Evolutionary conservation across 2,797 vertebrate genomes (phyloP).

Genomic region (Adelosebastes latens): DNA sequence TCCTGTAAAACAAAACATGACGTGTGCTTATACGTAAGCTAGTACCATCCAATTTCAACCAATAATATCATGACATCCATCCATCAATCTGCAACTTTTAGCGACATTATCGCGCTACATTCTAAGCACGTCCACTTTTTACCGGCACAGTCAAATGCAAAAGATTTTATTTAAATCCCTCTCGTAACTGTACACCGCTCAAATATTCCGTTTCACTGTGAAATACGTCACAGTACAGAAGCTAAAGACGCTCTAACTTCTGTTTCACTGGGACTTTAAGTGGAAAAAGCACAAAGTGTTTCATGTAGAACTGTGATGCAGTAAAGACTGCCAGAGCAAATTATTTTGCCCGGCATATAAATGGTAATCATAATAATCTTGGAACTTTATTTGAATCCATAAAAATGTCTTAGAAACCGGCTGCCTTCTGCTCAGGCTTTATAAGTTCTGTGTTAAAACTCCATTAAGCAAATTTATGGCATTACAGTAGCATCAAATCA

Average conservation of each 20-base stretch:
- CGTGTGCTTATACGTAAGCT: fast-evolving
- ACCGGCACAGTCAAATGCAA: not conserved
- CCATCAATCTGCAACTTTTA: not conserved
- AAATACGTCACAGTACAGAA: not conserved
- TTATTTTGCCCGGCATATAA: not conserved
- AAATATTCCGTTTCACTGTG: fast-evolving
- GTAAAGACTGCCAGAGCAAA: not conserved
- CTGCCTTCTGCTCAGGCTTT: not conserved
- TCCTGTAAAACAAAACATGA: not conserved
- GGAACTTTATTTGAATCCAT: slow-evolving; percentile 35
- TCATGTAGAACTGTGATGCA: not conserved
- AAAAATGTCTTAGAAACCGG: slow-evolving; percentile 13
- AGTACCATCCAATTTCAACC: not conserved
- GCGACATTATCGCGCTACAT: not conserved
- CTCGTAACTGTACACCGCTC: not conserved
- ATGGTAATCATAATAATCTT: slow-evolving; percentile 6
- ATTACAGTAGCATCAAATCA: not conserved
- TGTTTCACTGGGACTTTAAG: not conserved
- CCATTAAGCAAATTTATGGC: slow-evolving; percentile 11
- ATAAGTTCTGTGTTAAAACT: slow-evolving; percentile 24
- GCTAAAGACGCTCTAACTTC: not conserved
- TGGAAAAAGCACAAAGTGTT: not conserved
- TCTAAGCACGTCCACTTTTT: fast-evolving
- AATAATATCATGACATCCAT: not conserved
- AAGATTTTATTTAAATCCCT: not conserved